Evolutionary conservation across 2,888 invertebrate genomes (phyloP).

Genomic region (Periphyllus acericola): DNA sequence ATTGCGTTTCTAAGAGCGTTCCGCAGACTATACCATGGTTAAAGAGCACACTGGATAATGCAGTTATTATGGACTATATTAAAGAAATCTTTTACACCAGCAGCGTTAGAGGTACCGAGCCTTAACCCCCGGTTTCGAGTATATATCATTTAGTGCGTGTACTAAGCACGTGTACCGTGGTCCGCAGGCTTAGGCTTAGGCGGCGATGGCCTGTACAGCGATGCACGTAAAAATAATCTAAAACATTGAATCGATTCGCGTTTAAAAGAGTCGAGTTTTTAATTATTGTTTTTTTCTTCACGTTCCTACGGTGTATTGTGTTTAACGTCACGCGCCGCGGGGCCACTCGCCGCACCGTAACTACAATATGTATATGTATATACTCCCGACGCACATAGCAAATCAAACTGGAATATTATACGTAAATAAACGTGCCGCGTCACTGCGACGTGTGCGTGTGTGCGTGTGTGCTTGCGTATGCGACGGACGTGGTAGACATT

Average conservation of each 20-base stretch:
- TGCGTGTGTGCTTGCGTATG: not conserved
- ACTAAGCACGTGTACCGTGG: too few species aligned
- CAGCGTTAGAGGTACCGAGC: too few species aligned
- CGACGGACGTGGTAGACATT: not conserved
- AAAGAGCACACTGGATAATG: too few species aligned
- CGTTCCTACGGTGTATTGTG: conserved; percentile 6
- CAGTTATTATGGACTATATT: too few species aligned
- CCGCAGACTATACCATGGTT: too few species aligned
- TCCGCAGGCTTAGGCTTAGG: too few species aligned
- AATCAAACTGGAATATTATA: conserved; percentile 7
- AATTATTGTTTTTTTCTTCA: not conserved
- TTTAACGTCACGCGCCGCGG: conserved; percentile 6
- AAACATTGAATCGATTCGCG: not conserved
- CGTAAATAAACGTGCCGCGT: conserved; percentile 10
- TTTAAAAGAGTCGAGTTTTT: not conserved
- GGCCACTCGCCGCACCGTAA: not conserved
- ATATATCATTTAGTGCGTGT: too few species aligned
- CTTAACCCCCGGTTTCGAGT: too few species aligned
- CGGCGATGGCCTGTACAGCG: too few species aligned
- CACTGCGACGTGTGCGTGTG: not conserved
- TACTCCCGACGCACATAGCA: not conserved
- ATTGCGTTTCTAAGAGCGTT: too few species aligned
- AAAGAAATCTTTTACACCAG: too few species aligned
- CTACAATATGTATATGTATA: not conserved
- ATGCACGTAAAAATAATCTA: not conserved